These are phyloP conservation scores for Carpatolechia fugitivella DNA, from an alignment of 2,888 invertebrate species.

Conservation along the genomic window DNA sequence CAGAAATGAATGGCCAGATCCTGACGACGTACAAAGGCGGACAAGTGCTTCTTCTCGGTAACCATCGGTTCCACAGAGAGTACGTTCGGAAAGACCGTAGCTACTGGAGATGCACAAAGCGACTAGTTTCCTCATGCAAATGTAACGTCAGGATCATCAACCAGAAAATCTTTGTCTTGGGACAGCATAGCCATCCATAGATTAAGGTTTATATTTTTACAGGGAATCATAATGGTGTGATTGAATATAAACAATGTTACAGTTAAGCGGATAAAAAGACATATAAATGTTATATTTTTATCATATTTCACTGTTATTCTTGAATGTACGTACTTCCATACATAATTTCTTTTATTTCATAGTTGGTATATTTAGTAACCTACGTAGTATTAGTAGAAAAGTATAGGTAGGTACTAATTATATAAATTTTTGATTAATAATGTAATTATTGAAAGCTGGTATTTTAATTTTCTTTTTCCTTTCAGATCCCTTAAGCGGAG, in stretches of 20 bases:
- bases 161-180: conserved; percentile 38
- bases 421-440: no score
- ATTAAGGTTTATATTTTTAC: not conserved
- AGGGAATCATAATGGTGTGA: not conserved
- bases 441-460: not conserved
- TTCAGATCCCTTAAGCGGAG: conserved; percentile 6
- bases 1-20: conserved; percentile 32
- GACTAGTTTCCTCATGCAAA: conserved; percentile 42
- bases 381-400: no score
- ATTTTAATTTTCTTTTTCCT: not conserved
- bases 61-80: conserved; percentile 49
- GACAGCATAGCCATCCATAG: conserved; percentile 42
- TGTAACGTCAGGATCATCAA: conserved; percentile 46
- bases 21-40: conserved; percentile 46
- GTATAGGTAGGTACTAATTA: no score
- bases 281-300: no score
- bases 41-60: conserved; percentile 42
- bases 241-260: not conserved
- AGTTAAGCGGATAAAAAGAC: no score
- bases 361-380: no score
- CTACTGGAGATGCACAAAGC: conserved; percentile 56
- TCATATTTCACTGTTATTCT: no score
- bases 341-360: no score
- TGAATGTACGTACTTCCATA: no score
- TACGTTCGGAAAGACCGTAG: conserved; percentile 46